Percentiles rank a stretch among this genome's conserved stretches.
Evolutionary conservation across 2,888 invertebrate species (phyloP).

Genomic region (Clepsis dumicolana): DNA sequence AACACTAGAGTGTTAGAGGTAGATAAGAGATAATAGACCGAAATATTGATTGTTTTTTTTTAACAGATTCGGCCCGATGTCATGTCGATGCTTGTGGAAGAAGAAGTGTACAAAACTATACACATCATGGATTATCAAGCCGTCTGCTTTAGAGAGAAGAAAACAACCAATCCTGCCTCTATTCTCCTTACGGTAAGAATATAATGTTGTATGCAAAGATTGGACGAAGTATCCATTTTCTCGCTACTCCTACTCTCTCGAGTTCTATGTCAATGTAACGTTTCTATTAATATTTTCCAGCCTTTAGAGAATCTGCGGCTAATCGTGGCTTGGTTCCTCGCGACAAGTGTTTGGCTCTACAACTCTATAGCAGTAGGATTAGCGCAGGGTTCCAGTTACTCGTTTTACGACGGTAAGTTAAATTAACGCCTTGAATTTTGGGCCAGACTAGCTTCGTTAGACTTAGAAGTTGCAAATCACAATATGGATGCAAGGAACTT

Average conservation of each 20-base stretch:
- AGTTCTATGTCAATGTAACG: neutral
- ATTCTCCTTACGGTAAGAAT: constrained; percentile 86
- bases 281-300: constrained; percentile 65
- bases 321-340: constrained; percentile 85
- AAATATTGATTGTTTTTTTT: constrained; percentile 15
- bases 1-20: constrained; percentile 4
- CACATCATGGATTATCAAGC: constrained; percentile 95
- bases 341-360: constrained; percentile 86
- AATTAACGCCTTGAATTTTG: constrained; percentile 4
- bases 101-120: constrained; percentile 91
- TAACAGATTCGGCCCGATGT: constrained; percentile 88
- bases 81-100: constrained; percentile 90
- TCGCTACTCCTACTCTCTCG: neutral
- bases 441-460: neutral
- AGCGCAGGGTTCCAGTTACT: constrained; percentile 80
- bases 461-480: neutral
- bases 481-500: neutral
- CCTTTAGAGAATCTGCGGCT: constrained; percentile 86
- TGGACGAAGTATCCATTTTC: neutral
- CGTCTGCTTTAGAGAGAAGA: constrained; percentile 91
- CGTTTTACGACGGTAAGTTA: constrained; percentile 76
- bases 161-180: constrained; percentile 87
- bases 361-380: constrained; percentile 82
- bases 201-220: no score
- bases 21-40: constrained; percentile 3